Base-by-base conservation (phyloP, 1,140 invertebrate species). In the Lordiphosa collinella region DNA sequence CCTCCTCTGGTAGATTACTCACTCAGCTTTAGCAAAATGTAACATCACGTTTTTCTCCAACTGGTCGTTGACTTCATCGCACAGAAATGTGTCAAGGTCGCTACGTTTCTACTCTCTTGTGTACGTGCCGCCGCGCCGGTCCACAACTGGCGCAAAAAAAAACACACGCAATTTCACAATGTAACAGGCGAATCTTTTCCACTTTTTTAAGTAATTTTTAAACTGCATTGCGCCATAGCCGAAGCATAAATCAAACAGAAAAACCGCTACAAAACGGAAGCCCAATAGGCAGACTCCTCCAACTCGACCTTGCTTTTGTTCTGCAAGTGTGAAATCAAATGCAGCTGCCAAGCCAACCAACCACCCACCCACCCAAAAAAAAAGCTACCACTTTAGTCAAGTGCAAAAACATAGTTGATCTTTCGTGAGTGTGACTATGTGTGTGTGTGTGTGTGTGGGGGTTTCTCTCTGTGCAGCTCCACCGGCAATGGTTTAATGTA, bases 401-500 rank as follows among this genome's bases (percentile, higher is more conserved):
- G 38, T 40, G 38, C 10, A 40, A 40, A 22, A 60, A 29, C n/a
- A 48, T 48, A 40, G 22, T 25, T 25, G 22, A 64, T 58, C 44
- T 59, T 16, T 16, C n/a, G 31, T 32, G 22, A 14, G 44, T 44
- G 25, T 61, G 41, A 31, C n/a, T 43, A 32, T 62, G 34, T 56
- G 31, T 53, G 31, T 35, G 47, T 41, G 32, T 41, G 1, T 16
- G 11, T 59, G 16, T 31, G 29, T 57, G 54, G 53, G 22, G 48
- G 55, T 57, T 37, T 59, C 36, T 49, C 58, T 59, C 41, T 60
- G 62, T 54, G 52, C 55, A 58, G 54, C 57, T 56, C 37, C 65
- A 53, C 54, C 57, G 60, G 65, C 69, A 80, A 80, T 80, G 75
- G 76, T 44, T 82, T 82, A 80, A 80, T 79, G 75, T 67, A 63